phyloP scores from a whole-genome alignment of 2,113 vertebrate species.

The Petromus typicus region DNA sequence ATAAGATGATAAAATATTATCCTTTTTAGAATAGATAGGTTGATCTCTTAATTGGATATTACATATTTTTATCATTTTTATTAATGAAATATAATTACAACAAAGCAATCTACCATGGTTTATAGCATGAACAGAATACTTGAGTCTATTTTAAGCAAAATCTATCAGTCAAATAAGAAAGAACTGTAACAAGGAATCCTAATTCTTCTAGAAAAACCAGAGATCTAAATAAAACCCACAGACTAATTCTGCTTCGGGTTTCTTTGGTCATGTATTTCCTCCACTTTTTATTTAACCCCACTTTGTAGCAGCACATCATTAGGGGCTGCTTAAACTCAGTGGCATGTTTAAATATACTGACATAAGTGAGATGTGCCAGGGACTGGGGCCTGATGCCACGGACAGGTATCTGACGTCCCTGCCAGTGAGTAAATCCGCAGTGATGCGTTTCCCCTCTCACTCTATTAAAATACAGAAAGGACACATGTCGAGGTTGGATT shows the following conservation, averaged over 20 bases:
- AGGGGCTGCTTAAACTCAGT: constrained; percentile 43
- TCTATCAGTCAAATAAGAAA: constrained; percentile 70
- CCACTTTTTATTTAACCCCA: constrained; percentile 44
- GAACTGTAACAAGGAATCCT: constrained; percentile 47
- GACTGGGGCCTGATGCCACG: not conserved
- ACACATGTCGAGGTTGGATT: not conserved
- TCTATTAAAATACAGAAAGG: constrained; percentile 34
- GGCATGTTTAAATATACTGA: constrained; percentile 20
- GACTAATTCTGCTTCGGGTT: constrained; percentile 7
- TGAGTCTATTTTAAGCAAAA: constrained; percentile 75
- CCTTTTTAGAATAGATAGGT: constrained; percentile 59
- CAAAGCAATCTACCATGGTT: constrained; percentile 57
- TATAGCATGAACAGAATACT: constrained; percentile 65
- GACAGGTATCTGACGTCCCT: not conserved
- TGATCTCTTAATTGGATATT: constrained; percentile 72
- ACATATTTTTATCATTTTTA: constrained; percentile 76
- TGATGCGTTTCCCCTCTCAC: not conserved
- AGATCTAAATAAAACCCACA: constrained; percentile 55
- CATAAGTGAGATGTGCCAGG: constrained; percentile 10
- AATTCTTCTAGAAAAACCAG: constrained; percentile 61
- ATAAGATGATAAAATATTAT: constrained; percentile 39
- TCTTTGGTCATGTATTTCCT: constrained; percentile 47
- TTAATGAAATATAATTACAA: constrained; percentile 78
- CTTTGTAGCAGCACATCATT: constrained; percentile 18
- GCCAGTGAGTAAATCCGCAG: not conserved